A percentile compares a stretch with the other conserved stretches of the same genome.
Evolutionary conservation across 2,888 invertebrate species (phyloP).

Genomic region (Linyphia triangularis): DNA sequence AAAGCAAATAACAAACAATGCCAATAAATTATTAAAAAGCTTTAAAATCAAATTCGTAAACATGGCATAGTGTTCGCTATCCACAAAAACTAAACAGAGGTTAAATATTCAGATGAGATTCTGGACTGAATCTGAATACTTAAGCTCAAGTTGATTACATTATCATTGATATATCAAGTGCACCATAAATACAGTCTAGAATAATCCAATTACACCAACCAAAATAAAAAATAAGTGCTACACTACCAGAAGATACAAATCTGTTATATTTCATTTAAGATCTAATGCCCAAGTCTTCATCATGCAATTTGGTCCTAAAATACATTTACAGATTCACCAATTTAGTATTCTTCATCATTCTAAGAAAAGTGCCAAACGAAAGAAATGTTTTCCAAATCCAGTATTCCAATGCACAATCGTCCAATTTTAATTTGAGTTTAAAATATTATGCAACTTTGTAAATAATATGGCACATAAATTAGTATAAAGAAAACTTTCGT

Average conservation of each 20-base stretch:
- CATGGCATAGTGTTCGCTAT: not conserved
- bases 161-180: constrained; percentile 1
- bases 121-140: constrained; percentile 13
- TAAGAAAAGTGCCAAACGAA: not conserved
- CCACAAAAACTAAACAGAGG: constrained; percentile 14
- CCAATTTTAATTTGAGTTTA: not conserved
- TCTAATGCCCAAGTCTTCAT: constrained; percentile 74
- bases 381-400: not conserved
- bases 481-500: not conserved
- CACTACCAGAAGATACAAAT: constrained; percentile 18
- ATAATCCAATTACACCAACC: constrained; percentile 1
- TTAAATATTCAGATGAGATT: constrained; percentile 43
- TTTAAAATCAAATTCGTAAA: not conserved
- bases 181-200: not conserved
- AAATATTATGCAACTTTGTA: not conserved
- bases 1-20: not conserved
- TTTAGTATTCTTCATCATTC: not conserved
- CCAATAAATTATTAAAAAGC: not conserved
- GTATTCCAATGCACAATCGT: not conserved
- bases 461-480: constrained; percentile 24
- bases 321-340: not conserved
- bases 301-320: constrained; percentile 30
- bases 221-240: constrained; percentile 26
- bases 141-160: constrained; percentile 28
- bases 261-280: constrained; percentile 15